These are phyloP conservation scores for Haliclona indistincta DNA, from an alignment of 37 sponge, comb jelly and placozoan genomes.

Conservation along the genomic window DNA sequence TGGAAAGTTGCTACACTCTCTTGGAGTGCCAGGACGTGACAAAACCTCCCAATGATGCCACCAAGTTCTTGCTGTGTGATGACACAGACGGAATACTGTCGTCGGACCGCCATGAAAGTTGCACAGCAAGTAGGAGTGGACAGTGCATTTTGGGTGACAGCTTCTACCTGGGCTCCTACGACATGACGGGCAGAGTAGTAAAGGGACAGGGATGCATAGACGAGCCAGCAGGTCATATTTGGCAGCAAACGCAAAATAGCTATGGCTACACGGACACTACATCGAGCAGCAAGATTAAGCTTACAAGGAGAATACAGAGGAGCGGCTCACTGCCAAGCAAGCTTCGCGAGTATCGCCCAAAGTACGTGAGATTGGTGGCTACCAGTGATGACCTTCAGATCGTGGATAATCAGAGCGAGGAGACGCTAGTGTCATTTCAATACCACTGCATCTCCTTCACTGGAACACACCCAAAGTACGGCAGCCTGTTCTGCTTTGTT, in stretches of 20 bases:
- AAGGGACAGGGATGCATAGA: slow-evolving; percentile 68
- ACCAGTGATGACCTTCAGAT: slow-evolving; percentile 28
- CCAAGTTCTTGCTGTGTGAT: too few relatives aligned
- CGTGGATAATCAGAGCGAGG: slow-evolving; percentile 23
- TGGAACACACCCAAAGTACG: slow-evolving; percentile 56
- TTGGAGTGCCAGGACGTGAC: too few relatives aligned
- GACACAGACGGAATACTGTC: too few relatives aligned
- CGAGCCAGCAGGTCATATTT: slow-evolving; percentile 42
- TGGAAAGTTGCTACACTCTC: too few relatives aligned
- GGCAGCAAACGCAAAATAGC: slow-evolving; percentile 53
- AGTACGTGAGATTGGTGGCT: slow-evolving; percentile 52
- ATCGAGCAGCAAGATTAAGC: not conserved
- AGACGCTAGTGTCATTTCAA: slow-evolving; percentile 26
- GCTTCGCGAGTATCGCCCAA: not conserved
- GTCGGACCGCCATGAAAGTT: too few relatives aligned
- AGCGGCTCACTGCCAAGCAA: not conserved
- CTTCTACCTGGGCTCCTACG: slow-evolving; percentile 73
- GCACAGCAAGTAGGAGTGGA: not conserved
- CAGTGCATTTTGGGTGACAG: slow-evolving; percentile 28
- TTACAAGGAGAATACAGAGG: slow-evolving; percentile 12
- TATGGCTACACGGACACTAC: not conserved
- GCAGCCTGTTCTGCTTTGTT: slow-evolving; percentile 61
- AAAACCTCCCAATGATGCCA: too few relatives aligned
- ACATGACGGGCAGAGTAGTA: slow-evolving; percentile 58
- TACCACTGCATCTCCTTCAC: slow-evolving; percentile 55